Percentiles rank a stretch among this genome's conserved stretches.
phyloP scores from a whole-genome alignment of 2,888 invertebrate genomes.

The Emmelina monodactyla region DNA sequence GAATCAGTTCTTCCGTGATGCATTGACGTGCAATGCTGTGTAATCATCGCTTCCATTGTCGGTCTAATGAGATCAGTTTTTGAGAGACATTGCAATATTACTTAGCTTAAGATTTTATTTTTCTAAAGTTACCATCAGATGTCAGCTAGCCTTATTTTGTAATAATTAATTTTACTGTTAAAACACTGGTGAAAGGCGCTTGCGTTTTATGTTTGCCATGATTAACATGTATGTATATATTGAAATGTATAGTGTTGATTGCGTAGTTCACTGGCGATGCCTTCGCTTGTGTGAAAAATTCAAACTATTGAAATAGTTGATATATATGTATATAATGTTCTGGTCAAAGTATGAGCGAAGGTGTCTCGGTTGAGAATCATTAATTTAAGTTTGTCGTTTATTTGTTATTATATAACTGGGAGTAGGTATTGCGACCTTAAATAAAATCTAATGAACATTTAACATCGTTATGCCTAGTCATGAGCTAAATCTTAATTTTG shows the following conservation, averaged over 20 bases:
- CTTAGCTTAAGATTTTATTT: conserved; percentile 44
- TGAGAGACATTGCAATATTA: conserved; percentile 51
- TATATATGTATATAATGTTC: conserved; percentile 5
- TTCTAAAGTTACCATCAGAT: conserved; percentile 64
- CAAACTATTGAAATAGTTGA: too few relatives aligned
- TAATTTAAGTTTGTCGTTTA: too few relatives aligned
- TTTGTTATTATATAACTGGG: too few relatives aligned
- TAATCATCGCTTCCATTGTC: conserved; percentile 23
- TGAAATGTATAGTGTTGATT: conserved; percentile 13
- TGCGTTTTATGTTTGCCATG: conserved; percentile 29
- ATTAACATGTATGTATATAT: conserved; percentile 28
- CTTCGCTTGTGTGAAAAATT: too few relatives aligned
- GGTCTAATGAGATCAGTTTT: conserved; percentile 29
- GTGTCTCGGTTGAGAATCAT: not conserved
- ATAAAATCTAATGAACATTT: too few relatives aligned
- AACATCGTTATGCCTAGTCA: too few relatives aligned
- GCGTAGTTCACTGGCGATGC: too few relatives aligned
- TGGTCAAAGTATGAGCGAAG: conserved; percentile 4
- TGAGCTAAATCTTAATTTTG: too few relatives aligned
- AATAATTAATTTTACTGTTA: conserved; percentile 37
- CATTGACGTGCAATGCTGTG: conserved; percentile 12
- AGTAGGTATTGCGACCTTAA: too few relatives aligned
- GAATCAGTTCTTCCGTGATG: conserved; percentile 12
- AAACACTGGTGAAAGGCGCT: conserved; percentile 43
- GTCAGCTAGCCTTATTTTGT: conserved; percentile 55